Conservation (phyloP, 92 coral and sea anemone genomes). For the Heliopora coerulea region DNA sequence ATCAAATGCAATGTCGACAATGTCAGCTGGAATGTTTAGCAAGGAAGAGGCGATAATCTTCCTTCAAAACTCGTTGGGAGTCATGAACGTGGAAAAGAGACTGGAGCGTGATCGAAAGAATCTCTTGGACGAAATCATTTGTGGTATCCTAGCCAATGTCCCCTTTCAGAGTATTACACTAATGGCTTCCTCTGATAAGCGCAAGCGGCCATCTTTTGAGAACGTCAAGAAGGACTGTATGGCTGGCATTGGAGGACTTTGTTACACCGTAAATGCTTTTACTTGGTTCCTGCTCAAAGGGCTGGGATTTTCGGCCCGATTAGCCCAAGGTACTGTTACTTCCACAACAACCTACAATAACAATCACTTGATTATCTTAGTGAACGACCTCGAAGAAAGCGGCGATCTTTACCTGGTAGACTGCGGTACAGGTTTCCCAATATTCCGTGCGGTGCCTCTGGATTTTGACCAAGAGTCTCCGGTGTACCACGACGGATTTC, state of each 20-base stretch:
- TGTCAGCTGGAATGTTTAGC: background rate
- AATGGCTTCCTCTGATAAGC: background rate
- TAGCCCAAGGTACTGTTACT: background rate
- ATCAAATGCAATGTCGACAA: background rate
- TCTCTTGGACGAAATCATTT: slow-evolving; percentile 12
- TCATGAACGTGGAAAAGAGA: background rate
- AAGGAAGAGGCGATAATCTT: background rate
- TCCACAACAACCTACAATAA: slow-evolving; percentile 7
- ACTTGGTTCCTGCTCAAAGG: slow-evolving; percentile 13
- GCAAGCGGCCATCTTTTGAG: background rate
- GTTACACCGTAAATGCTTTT: slow-evolving; percentile 2
- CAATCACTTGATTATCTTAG: slow-evolving; percentile 12
- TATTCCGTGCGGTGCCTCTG: slow-evolving; percentile 7
- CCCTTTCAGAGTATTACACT: slow-evolving; percentile 13
- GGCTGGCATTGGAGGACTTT: slow-evolving; percentile 18
- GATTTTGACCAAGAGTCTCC: slow-evolving; percentile 33
- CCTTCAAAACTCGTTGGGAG: slow-evolving; percentile 12
- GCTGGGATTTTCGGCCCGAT: slow-evolving; percentile 3
- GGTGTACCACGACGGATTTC: slow-evolving; percentile 14
- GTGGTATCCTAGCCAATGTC: background rate
- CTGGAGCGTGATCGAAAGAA: slow-evolving; percentile 9
- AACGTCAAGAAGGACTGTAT: background rate
- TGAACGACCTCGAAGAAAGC: background rate
- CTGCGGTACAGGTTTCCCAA: slow-evolving; percentile 24
- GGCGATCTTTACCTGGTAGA: slow-evolving; percentile 32